Conservation (phyloP, 2,888 invertebrate genomes). For the Mythimna pallens region DNA sequence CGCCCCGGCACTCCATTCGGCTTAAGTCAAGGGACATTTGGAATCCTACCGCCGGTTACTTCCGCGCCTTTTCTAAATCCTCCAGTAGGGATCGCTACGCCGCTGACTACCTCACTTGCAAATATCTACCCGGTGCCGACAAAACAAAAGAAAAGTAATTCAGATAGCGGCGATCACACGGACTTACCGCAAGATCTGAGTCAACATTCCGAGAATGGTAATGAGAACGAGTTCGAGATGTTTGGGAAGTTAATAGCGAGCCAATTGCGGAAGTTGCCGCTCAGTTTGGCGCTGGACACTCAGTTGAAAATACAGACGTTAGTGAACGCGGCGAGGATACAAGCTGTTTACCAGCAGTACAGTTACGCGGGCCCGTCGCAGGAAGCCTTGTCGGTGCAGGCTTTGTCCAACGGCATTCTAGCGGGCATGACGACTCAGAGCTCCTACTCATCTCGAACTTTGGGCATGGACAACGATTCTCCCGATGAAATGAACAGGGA, state of each 20-base stretch:
- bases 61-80: slow-evolving; percentile 86
- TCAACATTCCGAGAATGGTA: slow-evolving; percentile 86
- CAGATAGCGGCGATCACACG: slow-evolving; percentile 80
- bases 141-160: slow-evolving; percentile 85
- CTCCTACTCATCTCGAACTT: slow-evolving; percentile 78
- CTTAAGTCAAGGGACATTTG: slow-evolving; percentile 82
- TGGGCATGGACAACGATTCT: slow-evolving; percentile 80
- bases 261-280: slow-evolving; percentile 85
- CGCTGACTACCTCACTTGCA: slow-evolving; percentile 85
- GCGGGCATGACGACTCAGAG: slow-evolving; percentile 86
- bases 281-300: slow-evolving; percentile 86
- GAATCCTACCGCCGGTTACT: slow-evolving; percentile 83
- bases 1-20: slow-evolving; percentile 88
- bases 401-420: slow-evolving; percentile 86
- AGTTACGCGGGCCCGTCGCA: slow-evolving; percentile 88
- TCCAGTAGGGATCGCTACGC: slow-evolving; percentile 88
- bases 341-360: slow-evolving; percentile 88
- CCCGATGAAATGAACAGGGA: slow-evolving; percentile 84
- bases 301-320: slow-evolving; percentile 87
- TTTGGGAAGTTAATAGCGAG: slow-evolving; percentile 88
- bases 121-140: slow-evolving; percentile 85
- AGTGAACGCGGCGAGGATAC: slow-evolving; percentile 86
- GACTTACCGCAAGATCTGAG: slow-evolving; percentile 87
- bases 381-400: slow-evolving; percentile 86
- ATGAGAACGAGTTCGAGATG: slow-evolving; percentile 89